Percentiles rank a stretch among this genome's conserved stretches.
These are phyloP conservation scores for Fratercula arctica DNA, from an alignment of 2,797 vertebrate species.

Conservation along the genomic window DNA sequence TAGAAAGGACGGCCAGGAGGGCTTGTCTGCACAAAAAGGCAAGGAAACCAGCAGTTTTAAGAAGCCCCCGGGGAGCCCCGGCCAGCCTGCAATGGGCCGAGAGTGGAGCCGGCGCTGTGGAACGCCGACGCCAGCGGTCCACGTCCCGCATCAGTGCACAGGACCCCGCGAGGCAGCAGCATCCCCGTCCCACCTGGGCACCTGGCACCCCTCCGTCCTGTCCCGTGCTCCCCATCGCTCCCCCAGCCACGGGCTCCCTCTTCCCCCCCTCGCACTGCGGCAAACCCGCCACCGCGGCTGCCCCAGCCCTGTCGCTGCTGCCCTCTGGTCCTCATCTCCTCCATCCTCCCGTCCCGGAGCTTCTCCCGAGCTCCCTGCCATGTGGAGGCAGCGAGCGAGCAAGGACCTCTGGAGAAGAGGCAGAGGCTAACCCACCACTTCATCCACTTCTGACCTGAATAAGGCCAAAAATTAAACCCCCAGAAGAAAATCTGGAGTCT, in stretches of 20 bases:
- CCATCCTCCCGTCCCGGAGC: neutral
- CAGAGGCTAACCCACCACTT: neutral
- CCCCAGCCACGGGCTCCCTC: neutral
- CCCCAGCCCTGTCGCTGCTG: neutral
- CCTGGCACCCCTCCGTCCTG: neutral
- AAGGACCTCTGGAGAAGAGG: neutral
- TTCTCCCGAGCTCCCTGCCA: neutral
- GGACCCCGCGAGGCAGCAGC: neutral
- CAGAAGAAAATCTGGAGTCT: no score
- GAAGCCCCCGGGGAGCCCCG: neutral
- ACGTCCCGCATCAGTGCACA: accelerated
- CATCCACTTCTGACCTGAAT: neutral
- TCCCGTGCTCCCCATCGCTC: accelerated
- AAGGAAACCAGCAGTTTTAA: neutral
- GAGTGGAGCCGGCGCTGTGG: accelerated
- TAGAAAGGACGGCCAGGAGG: neutral
- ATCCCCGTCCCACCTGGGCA: neutral
- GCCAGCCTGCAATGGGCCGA: neutral
- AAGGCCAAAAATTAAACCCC: neutral
- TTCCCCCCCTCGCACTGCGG: neutral
- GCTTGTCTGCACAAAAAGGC: neutral
- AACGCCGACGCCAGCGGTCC: accelerated
- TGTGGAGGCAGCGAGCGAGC: neutral
- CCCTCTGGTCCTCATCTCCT: neutral
- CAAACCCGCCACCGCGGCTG: neutral